phyloP scores from a whole-genome alignment of 1,140 invertebrate species.

The Drosophila prosaltans region DNA sequence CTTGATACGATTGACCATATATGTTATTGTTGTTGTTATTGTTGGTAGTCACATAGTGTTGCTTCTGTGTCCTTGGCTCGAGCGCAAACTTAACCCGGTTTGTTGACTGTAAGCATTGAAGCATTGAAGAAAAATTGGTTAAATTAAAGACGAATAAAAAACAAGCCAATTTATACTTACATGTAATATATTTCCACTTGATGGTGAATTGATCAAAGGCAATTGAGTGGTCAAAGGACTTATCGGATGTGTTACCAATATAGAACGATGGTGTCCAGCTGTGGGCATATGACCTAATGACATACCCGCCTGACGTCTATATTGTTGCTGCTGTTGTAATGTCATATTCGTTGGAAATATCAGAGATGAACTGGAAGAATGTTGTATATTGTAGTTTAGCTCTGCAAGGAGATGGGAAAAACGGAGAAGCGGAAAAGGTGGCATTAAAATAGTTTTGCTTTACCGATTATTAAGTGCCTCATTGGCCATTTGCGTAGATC shows the following conservation, averaged over 20 bases:
- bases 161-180: conserved; percentile 77
- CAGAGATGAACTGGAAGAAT: conserved; percentile 82
- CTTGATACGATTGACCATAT: conserved; percentile 65
- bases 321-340: conserved; percentile 84
- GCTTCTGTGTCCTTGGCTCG: conserved; percentile 65
- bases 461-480: conserved; percentile 74
- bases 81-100: conserved; percentile 81
- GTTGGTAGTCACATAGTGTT: conserved; percentile 32
- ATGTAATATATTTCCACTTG: conserved; percentile 88
- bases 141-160: background rate
- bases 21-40: conserved; percentile 49
- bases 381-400: conserved; percentile 82
- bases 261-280: conserved; percentile 79
- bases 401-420: conserved; percentile 73
- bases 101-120: conserved; percentile 44
- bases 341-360: conserved; percentile 81
- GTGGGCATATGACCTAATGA: conserved; percentile 72
- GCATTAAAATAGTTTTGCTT: conserved; percentile 65
- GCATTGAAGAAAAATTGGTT: background rate
- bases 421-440: conserved; percentile 63
- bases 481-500: conserved; percentile 47
- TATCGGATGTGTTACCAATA: conserved; percentile 75
- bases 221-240: conserved; percentile 68
- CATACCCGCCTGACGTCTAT: conserved; percentile 70
- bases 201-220: conserved; percentile 85